Evolutionary conservation across 2,797 vertebrate species (phyloP).

Genomic region (Cyclopterus lumpus): DNA sequence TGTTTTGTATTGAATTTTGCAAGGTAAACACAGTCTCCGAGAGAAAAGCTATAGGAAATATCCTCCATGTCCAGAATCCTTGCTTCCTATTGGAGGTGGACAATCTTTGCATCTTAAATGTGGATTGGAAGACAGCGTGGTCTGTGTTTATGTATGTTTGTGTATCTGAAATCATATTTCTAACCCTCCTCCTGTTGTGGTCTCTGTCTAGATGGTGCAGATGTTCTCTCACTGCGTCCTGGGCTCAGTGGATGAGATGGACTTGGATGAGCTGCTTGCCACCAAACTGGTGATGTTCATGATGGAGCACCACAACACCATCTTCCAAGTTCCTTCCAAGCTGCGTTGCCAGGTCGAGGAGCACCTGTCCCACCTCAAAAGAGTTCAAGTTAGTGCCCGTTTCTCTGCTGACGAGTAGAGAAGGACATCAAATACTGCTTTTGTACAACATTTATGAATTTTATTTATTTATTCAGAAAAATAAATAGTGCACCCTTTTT

Average conservation of each 20-base stretch:
- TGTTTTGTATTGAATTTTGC: not conserved
- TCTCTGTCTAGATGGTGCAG: constrained; percentile 86
- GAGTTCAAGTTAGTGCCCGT: constrained; percentile 95
- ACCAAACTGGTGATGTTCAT: constrained; percentile 93
- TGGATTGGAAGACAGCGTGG: not conserved
- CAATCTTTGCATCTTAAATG: not conserved
- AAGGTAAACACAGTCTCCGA: not conserved
- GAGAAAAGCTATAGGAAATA: not conserved
- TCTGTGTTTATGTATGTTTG: not conserved
- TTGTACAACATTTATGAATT: not conserved
- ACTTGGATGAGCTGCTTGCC: constrained; percentile 93
- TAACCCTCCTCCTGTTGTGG: not conserved
- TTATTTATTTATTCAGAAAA: not conserved
- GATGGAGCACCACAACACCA: constrained; percentile 90
- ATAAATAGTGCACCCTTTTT: not conserved
- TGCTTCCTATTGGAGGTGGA: not conserved
- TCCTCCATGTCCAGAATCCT: not conserved
- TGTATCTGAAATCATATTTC: not conserved
- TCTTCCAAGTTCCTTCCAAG: constrained; percentile 86
- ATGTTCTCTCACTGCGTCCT: constrained; percentile 92
- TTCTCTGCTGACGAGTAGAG: no score
- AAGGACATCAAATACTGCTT: not conserved
- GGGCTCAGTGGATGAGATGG: constrained; percentile 92
- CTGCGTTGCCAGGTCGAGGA: constrained; percentile 90
- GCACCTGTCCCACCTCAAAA: constrained; percentile 88